Percentiles rank a stretch among this genome's conserved stretches.
Evolutionary conservation across 2,113 vertebrate species (phyloP).

Genomic region (Colistium nudipinnis): DNA sequence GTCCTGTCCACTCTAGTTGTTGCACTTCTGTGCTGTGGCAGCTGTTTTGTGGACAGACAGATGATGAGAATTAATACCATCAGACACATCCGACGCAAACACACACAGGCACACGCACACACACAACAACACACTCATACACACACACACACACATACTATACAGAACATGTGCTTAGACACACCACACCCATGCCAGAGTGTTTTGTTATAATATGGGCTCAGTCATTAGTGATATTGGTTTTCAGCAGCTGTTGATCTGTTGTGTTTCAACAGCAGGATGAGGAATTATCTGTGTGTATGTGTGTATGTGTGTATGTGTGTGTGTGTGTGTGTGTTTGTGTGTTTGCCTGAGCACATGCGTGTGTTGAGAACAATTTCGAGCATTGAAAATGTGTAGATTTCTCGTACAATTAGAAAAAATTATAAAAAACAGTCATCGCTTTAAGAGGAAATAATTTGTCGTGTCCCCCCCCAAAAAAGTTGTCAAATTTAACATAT

Average conservation of each 20-base stretch:
- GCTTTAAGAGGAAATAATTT: too few species aligned
- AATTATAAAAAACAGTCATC: too few species aligned
- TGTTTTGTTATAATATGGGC: conserved; percentile 32
- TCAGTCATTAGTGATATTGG: conserved; percentile 77
- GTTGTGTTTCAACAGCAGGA: conserved; percentile 55
- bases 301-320: conserved; percentile 28
- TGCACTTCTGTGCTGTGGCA: conserved; percentile 43
- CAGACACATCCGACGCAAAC: conserved; percentile 55
- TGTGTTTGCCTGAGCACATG: not conserved
- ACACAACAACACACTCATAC: conserved; percentile 26
- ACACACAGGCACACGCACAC: conserved; percentile 33
- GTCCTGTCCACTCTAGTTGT: conserved; percentile 11
- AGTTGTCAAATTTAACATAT: too few species aligned
- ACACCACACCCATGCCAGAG: conserved; percentile 30
- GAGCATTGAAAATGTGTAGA: too few species aligned
- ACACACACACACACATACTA: conserved; percentile 32
- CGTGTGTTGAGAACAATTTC: too few species aligned
- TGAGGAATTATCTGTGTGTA: conserved; percentile 35
- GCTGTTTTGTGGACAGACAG: conserved; percentile 65
- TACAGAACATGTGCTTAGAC: not conserved
- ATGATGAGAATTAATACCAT: conserved; percentile 72
- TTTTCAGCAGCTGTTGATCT: conserved; percentile 66
- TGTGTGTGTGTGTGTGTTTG: conserved; percentile 10
- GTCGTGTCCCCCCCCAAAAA: too few species aligned
- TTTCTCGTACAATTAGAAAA: too few species aligned